Percentiles rank a stretch among this genome's conserved stretches.
phyloP scores from a whole-genome alignment of 1,140 invertebrate genomes.

The Drosophila bifasciata region DNA sequence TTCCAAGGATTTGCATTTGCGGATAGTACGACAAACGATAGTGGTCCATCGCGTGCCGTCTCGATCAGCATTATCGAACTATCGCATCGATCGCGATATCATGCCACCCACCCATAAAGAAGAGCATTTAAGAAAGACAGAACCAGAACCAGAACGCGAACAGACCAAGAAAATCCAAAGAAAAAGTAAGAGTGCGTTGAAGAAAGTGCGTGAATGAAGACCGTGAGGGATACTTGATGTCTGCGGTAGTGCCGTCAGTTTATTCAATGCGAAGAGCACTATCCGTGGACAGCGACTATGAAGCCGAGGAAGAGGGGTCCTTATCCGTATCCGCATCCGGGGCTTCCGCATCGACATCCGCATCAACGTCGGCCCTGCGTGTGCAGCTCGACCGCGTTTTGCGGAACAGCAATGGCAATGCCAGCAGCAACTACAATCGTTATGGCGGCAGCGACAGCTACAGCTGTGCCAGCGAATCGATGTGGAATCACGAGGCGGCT shows the following conservation, averaged over 20 bases:
- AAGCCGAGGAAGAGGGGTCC: constrained; percentile 23
- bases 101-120: too few relatives aligned
- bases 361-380: constrained; percentile 19
- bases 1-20: too few relatives aligned
- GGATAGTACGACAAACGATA: too few relatives aligned
- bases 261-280: constrained; percentile 36
- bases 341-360: too few relatives aligned
- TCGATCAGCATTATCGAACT: too few relatives aligned
- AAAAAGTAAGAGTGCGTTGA: too few relatives aligned
- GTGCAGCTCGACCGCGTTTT: constrained; percentile 34
- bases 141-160: too few relatives aligned
- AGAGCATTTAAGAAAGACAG: too few relatives aligned
- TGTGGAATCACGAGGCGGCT: constrained; percentile 9
- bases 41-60: too few relatives aligned
- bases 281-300: constrained; percentile 36
- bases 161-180: too few relatives aligned
- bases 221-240: constrained; percentile 20
- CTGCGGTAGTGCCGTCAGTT: constrained; percentile 27
- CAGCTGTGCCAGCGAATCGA: background rate
- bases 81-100: too few relatives aligned
- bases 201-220: too few relatives aligned
- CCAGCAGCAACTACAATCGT: background rate
- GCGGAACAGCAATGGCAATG: constrained; percentile 29
- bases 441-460: constrained; percentile 14
- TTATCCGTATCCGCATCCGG: background rate